A percentile compares a stretch with the other conserved stretches of the same genome.
These are phyloP conservation scores for Cynocephalus volans DNA, from an alignment of 2,113 vertebrate genomes.

Conservation along the genomic window DNA sequence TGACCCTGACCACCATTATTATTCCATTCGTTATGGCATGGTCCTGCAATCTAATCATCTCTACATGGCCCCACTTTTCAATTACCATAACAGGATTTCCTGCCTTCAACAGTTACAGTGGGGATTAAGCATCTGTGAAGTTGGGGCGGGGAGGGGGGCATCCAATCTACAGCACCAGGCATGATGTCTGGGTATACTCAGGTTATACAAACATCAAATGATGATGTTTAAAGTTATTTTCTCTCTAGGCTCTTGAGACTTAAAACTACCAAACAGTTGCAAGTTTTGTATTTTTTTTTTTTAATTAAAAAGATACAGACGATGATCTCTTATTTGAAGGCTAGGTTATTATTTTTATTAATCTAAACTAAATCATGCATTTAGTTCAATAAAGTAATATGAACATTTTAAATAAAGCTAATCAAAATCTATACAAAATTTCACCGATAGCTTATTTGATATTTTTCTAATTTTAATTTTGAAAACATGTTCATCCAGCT, in stretches of 20 bases:
- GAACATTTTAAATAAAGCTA: neutral
- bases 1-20: no score
- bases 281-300: neutral
- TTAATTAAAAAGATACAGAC: neutral
- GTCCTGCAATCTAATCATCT: no score
- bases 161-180: no score
- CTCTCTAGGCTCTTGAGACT: neutral
- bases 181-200: neutral
- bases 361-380: neutral
- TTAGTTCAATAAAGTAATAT: neutral
- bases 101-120: no score
- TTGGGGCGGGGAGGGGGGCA: no score
- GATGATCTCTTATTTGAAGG: neutral
- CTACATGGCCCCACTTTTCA: no score
- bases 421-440: neutral
- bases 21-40: no score
- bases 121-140: no score
- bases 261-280: neutral
- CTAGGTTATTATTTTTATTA: neutral
- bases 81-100: no score
- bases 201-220: no score
- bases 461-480: neutral
- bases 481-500: neutral
- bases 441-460: neutral
- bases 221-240: neutral